phyloP scores from a whole-genome alignment of 2,113 vertebrate genomes.

The Lophotis ruficrista region DNA sequence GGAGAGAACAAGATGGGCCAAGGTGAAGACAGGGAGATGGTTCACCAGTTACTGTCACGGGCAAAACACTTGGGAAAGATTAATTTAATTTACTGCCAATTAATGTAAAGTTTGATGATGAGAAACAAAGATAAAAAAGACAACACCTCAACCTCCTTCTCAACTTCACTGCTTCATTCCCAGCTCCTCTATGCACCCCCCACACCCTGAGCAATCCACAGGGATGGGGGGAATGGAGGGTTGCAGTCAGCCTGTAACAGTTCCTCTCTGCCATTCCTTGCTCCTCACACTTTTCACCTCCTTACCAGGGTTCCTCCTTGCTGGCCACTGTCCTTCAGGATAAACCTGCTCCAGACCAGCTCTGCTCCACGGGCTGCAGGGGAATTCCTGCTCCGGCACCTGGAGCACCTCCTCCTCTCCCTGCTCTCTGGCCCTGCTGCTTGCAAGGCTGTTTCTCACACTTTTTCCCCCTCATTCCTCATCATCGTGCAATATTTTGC shows the following conservation, averaged over 20 bases:
- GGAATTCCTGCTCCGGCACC: fast-evolving
- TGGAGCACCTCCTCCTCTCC: neutral
- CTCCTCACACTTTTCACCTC: neutral
- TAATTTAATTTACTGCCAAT: neutral
- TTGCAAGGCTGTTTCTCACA: neutral
- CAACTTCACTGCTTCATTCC: neutral
- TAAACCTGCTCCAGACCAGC: fast-evolving
- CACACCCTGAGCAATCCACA: fast-evolving
- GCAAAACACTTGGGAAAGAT: too few relatives aligned
- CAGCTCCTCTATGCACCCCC: neutral
- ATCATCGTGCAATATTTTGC: fast-evolving
- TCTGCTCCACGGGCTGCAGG: neutral
- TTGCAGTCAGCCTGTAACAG: neutral
- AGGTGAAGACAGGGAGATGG: too few relatives aligned
- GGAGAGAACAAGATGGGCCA: too few relatives aligned
- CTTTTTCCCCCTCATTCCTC: neutral
- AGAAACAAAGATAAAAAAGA: neutral
- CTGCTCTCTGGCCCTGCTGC: neutral
- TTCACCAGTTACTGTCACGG: too few relatives aligned
- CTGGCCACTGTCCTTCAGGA: neutral
- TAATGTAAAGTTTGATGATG: neutral
- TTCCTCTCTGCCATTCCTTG: too few relatives aligned
- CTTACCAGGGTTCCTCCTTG: neutral
- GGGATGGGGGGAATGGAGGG: fast-evolving
- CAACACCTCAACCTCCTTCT: neutral